Conservation (phyloP, 2,113 vertebrate species). For the Dicaeum eximium region DNA sequence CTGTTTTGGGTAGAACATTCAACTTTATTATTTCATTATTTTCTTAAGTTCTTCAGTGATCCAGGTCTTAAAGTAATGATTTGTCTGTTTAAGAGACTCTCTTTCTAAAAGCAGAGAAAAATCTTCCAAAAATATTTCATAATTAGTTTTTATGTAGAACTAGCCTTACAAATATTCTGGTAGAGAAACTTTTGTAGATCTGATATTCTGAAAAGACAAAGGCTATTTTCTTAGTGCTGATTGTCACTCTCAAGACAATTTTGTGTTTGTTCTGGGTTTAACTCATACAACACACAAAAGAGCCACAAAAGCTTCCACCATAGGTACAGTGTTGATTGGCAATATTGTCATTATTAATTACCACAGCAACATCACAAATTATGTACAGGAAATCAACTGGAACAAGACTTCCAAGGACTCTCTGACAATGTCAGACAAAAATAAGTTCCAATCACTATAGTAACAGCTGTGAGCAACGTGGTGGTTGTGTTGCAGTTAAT, state of each 20-base stretch:
- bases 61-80: neutral
- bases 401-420: constrained; percentile 37
- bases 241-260: neutral
- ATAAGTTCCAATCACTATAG: constrained; percentile 6
- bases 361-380: neutral
- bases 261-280: neutral
- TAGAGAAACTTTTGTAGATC: neutral
- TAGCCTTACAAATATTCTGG: neutral
- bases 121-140: neutral
- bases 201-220: neutral
- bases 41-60: neutral
- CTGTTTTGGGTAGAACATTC: neutral
- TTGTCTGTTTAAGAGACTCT: neutral
- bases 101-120: neutral
- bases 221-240: neutral
- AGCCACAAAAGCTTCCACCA: neutral
- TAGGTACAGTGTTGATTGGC: neutral
- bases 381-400: constrained; percentile 8
- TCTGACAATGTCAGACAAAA: constrained; percentile 31
- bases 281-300: neutral
- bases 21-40: neutral
- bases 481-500: neutral
- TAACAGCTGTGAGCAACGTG: neutral
- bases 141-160: neutral
- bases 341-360: constrained; percentile 26